Conservation (phyloP, 2,888 invertebrate species). For the Eubasilissa splendida region DNA sequence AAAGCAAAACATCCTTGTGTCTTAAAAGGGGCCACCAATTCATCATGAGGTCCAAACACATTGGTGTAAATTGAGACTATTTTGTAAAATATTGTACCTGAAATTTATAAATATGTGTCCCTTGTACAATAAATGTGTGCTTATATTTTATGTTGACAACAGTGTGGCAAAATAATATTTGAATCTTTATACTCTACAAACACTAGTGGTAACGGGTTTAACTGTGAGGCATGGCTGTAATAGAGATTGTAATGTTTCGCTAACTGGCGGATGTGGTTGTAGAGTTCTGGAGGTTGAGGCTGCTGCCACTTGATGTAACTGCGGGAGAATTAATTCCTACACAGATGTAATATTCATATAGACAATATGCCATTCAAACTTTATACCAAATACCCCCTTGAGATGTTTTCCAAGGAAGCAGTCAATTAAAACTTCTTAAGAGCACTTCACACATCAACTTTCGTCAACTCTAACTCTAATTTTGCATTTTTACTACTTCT, state of each 20-base stretch:
- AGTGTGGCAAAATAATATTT: slow-evolving; percentile 43
- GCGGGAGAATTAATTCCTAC: slow-evolving; percentile 70
- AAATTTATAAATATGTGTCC: slow-evolving; percentile 11
- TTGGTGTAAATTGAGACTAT: slow-evolving; percentile 1
- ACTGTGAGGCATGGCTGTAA: slow-evolving; percentile 64
- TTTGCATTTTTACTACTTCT: too few relatives aligned
- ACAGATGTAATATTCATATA: slow-evolving; percentile 12
- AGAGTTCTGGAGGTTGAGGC: slow-evolving; percentile 63
- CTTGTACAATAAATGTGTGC: slow-evolving; percentile 30
- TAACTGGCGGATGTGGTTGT: slow-evolving; percentile 72
- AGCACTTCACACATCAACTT: too few relatives aligned
- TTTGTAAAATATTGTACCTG: slow-evolving; percentile 17
- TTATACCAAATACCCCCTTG: too few relatives aligned
- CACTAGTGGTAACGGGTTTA: slow-evolving; percentile 44
- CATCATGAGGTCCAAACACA: slow-evolving; percentile 1
- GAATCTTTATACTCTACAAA: slow-evolving; percentile 34
- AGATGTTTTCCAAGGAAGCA: too few relatives aligned
- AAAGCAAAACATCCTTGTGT: background rate
- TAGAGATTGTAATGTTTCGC: slow-evolving; percentile 65
- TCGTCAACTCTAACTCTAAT: too few relatives aligned
- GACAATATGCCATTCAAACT: too few relatives aligned
- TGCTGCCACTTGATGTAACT: slow-evolving; percentile 63
- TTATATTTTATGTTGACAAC: slow-evolving; percentile 29
- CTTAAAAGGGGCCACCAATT: background rate
- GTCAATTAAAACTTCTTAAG: too few relatives aligned